Base-by-base conservation (phyloP, 92 coral and sea anemone genomes). In the Epizoanthus scotinus region DNA sequence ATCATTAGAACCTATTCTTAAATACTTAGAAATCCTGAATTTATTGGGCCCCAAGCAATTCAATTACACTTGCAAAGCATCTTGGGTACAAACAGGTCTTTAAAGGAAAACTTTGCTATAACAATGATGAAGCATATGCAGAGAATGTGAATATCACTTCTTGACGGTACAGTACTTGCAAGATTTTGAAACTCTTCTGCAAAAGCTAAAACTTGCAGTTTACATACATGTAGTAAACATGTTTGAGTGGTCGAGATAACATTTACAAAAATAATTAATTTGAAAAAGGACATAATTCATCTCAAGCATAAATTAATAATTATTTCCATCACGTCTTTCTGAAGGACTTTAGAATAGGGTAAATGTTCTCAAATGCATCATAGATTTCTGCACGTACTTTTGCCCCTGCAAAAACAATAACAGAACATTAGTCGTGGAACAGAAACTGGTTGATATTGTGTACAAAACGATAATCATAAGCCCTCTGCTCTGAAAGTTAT, bases 291-390 rank as follows among this genome's bases (percentile, higher is more conserved):
- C 58, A 69, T 64, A 17, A 25, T 25, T 29, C 6, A 14, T 25
- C 5, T 27, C 38, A 18, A 8, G 7, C 19, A 9, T 20, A 21
- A 57, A 21, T n/a, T 82, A 25, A 15, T 31, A 60, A 20, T 49
- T 36, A 12, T 38, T n/a, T 20, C 27, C 19, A 67, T 87, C 87
- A 96, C 59, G 99, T 91, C 87, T 96, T 96, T 49, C 99, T 88
- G 86, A 93, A 96, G 22, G 99, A 94, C 90, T 96, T 96, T 74
- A 96, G 79, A 69, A 96, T 96, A 22, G 99, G 99, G 75, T 96
- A 96, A 55, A 96, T 96, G 86, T 96, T 96, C 70, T 96, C 99
- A 79, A 93, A 96, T 53, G 99, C 99, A 81, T 96, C 99, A 84
- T 96, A 96, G 77, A 96, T 96, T 85, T 96, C 98, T 85, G 84